Evolutionary conservation across 2,797 vertebrate species (phyloP), one percentile per base, ranked within the genome.

Genomic region (Urophycis tenuis): DNA sequence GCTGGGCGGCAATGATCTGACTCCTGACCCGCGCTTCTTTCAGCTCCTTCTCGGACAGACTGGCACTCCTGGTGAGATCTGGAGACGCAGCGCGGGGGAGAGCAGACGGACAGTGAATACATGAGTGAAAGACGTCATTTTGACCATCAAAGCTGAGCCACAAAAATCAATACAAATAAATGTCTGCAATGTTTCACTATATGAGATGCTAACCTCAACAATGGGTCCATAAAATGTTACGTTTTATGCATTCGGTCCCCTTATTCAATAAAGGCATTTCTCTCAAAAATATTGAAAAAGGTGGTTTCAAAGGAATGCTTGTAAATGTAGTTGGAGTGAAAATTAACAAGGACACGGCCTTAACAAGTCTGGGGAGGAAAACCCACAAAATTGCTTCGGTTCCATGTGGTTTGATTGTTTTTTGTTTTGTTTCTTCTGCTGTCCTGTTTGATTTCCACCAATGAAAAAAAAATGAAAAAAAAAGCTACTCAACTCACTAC

Each of bases 1-100:
- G 93, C 90, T 98, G 97, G n/a, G 96, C 94, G 0, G 95, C 96
- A 0, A 98, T 97, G 90, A 95, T 94, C 86, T 93, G 96, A 88
- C 96, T 98, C 83, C 91, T 91, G 0, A 93, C 94, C 32, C 96
- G 94, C 3, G 95, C 96, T 89, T 98, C 97, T 83, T 95, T 98
- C 75, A 97, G 89, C 82, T 98, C 97, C 84, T 95, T 96, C 88
- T 98, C 97, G 0, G 96, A 96, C 81, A 97, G 87, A 88, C 96
- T 98, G 80, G 94, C 89, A n/a, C 95, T 97, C 81, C 94, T 91
- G 81, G 92, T 94, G 77, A 97, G 84, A 75, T 93, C 98, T 97
- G 78, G 81, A 86, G 73, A 11, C 45, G 85, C 75, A 81, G 17
- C 83, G 30, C 82, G 25, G 77, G 12, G 60, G 25, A 67, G 12